These are phyloP conservation scores for Theodoxus fluviatilis DNA, from an alignment of 2,888 invertebrate genomes.

Conservation along the genomic window DNA sequence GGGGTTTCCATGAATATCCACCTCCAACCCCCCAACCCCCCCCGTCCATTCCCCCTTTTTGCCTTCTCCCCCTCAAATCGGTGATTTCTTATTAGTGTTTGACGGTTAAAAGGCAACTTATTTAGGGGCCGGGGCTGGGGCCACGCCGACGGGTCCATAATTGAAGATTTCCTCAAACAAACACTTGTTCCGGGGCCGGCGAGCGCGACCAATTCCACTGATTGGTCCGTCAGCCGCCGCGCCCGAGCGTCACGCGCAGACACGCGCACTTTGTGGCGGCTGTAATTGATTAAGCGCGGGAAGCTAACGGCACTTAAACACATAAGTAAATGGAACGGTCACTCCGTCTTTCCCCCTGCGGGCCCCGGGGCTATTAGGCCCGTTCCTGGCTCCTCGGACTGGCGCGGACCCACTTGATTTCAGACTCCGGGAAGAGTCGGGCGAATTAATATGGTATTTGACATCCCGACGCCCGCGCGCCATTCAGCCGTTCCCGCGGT, in stretches of 20 bases:
- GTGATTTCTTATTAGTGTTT: slow-evolving; percentile 28
- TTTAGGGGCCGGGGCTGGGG: slow-evolving; percentile 30
- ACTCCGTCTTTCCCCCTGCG: slow-evolving; percentile 25
- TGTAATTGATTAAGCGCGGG: slow-evolving; percentile 37
- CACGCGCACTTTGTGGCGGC: slow-evolving; percentile 33
- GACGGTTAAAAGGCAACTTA: slow-evolving; percentile 32
- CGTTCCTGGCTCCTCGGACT: slow-evolving; percentile 21
- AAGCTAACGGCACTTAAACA: slow-evolving; percentile 34
- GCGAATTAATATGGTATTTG: slow-evolving; percentile 30
- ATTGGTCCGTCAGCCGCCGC: slow-evolving; percentile 33
- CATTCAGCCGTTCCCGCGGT: no score
- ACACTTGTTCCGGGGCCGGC: slow-evolving; percentile 36
- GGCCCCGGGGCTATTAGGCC: slow-evolving; percentile 26
- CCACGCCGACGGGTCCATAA: slow-evolving; percentile 30
- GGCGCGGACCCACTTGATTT: slow-evolving; percentile 25
- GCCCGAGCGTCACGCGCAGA: slow-evolving; percentile 32
- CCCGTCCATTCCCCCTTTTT: not conserved
- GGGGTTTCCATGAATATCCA: no score
- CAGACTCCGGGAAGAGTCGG: slow-evolving; percentile 28
- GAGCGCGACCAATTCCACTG: slow-evolving; percentile 30
- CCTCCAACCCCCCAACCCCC: slow-evolving; percentile 20
- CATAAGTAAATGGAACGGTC: slow-evolving; percentile 37
- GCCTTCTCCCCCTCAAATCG: slow-evolving; percentile 14
- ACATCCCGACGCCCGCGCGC: no score
- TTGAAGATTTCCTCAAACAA: slow-evolving; percentile 37